Evolutionary conservation across 2,888 invertebrate genomes (phyloP).

Genomic region (Podotricha telesiphe): DNA sequence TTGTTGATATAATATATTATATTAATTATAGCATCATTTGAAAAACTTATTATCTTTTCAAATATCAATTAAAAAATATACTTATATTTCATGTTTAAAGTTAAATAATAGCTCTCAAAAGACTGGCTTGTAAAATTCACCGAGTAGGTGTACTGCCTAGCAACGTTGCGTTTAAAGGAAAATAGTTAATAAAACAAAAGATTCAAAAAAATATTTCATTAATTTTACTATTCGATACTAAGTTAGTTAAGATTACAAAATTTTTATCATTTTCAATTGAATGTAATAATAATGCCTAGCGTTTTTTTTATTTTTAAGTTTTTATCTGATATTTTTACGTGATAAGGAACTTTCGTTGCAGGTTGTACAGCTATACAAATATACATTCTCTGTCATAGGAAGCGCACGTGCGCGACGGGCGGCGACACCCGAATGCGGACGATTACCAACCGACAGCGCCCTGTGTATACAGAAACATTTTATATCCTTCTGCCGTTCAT

Average conservation of each 20-base stretch:
- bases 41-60: no score
- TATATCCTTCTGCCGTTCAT: not conserved
- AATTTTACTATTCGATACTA: no score
- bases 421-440: conserved; percentile 74
- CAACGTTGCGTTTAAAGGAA: not conserved
- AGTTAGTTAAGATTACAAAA: no score
- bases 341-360: conserved; percentile 39
- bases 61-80: no score
- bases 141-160: not conserved
- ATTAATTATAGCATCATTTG: no score
- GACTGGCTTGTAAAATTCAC: conserved; percentile 13
- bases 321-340: conserved; percentile 14
- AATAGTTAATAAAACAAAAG: not conserved
- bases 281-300: no score
- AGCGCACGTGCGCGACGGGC: conserved; percentile 71
- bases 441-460: conserved; percentile 59
- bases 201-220: not conserved
- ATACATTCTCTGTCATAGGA: conserved; percentile 59
- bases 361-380: conserved; percentile 47
- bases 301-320: not conserved
- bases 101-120: not conserved
- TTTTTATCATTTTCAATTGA: no score
- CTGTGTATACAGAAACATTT: conserved; percentile 19
- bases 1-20: no score
- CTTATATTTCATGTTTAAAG: conserved; percentile 4